Base-by-base conservation (phyloP, 1,140 invertebrate genomes). In the Cryptotermes secundus region DNA sequence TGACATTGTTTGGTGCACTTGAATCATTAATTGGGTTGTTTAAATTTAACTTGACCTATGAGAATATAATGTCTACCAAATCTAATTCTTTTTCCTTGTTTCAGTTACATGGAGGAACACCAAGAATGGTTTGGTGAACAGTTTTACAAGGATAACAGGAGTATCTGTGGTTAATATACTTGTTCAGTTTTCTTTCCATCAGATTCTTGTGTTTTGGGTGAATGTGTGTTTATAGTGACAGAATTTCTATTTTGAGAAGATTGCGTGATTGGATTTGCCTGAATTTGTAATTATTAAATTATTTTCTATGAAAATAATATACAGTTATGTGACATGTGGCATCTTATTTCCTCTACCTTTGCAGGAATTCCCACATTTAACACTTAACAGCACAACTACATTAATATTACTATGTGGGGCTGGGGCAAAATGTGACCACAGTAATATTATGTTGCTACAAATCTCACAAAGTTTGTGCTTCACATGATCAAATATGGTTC, bases 111-210 rank as follows among this genome's bases (percentile, higher is more conserved):
- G 84, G 93, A 93, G 87, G 92, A 92, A 86, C 93, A 93, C 86
- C 91, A 90, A 86, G 93, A 94, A 86, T 94, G 93, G 93, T 94
- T 93, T 85, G 92, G 92, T 65, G 93, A 93, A 86, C 90, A 93
- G 85, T 92, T 92, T 87, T 94, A 93, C 81, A 89, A 84, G 49
- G 80, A 84, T 16, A 84, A 82, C 38, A 72, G 59, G 7, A 72
- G 59, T 72, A 72, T 72, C 26, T 72, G 59, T 31, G 59, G 59
- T 31, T 72, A 72, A 72, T 2, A 26, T 31, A 7, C 9, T n/a
- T 31, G 6, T 72, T 72, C 59, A 72, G 59, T 1, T 59, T 59
- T 59, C 3, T 59, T 38, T 16, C 19, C 19, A 59, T 7, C n/a
- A 9, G 16, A 72, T n/a, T 10, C 59, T n/a, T 72, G 26, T 72